Evolutionary conservation across 2,113 vertebrate species (phyloP), one percentile per base, ranked within the genome.

Genomic region (Myotis yumanensis): DNA sequence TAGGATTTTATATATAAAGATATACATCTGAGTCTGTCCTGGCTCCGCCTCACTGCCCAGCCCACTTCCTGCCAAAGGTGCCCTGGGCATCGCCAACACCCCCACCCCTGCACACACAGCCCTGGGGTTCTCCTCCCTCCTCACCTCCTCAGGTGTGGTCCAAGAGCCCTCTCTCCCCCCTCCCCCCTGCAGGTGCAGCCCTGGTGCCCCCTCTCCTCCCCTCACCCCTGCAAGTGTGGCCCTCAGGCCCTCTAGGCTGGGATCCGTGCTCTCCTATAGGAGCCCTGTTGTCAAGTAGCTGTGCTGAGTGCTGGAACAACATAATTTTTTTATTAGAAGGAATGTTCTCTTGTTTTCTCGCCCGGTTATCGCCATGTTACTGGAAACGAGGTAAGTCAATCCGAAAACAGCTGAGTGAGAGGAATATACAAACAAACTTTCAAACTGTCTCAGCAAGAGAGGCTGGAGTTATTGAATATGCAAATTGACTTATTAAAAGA

Each of bases 401-500:
- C 93, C 87, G 88, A 93, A 97, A 98, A 95, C 35, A 92, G 89
- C 89, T 83, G 95, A 98, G 80, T 82, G 86, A 97, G 97, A 88
- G 79, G 97, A 97, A 95, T 88, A 90, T 75, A 97, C 93, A 98
- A 98, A 98, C 90, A 98, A 98, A 98, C 90, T 98, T 98, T 94
- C 95, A 93, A 98, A 97, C 52, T 93, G 95, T 96, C 95, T 97
- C 96, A 96, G 89, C 48, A 96, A 97, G 91, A 43, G 92, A 97
- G 62, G 85, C 85, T 97, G 80, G 96, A 97, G 93, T 98, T 97
- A 97, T 64, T 96, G 92, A 98, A 97, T 95, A 98, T 97, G 96
- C 88, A 98, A 98, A 98, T 97, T 96, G 75, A 88, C 94, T 96
- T 98, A 97, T 97, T 98, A 97, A 98, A 98, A 97, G 91, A 98